These are phyloP conservation scores for Drosophila atripex DNA, from an alignment of 2,888 invertebrate genomes.

Conservation along the genomic window DNA sequence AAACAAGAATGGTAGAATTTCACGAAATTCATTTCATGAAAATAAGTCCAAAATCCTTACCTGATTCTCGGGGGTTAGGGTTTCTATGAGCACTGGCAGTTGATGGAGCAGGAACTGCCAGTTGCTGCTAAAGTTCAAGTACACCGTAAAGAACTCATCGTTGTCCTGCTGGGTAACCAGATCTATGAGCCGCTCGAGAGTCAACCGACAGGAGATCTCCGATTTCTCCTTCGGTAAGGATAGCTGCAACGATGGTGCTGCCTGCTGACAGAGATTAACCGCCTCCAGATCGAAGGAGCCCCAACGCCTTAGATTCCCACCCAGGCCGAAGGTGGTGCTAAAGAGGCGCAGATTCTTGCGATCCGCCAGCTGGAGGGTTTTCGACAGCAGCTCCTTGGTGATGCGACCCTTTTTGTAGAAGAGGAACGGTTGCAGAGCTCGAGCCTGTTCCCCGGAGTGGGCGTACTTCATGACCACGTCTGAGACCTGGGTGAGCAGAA, in stretches of 20 bases:
- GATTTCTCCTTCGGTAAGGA: conserved; percentile 40
- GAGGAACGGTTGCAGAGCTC: conserved; percentile 79
- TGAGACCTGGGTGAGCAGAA: conserved; percentile 81
- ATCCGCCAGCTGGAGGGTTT: conserved; percentile 55
- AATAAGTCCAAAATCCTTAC: conserved; percentile 50
- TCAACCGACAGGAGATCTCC: conserved; percentile 72
- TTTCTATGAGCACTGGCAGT: conserved; percentile 81
- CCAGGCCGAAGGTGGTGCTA: conserved; percentile 66
- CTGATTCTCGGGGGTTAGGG: conserved; percentile 76
- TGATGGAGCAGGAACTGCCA: conserved; percentile 68
- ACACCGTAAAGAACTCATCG: conserved; percentile 78
- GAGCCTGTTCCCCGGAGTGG: conserved; percentile 74
- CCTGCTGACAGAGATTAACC: conserved; percentile 75
- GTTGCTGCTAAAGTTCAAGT: conserved; percentile 79
- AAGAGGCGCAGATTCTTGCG: conserved; percentile 59
- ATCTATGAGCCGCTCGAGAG: conserved; percentile 80
- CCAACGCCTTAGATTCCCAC: conserved; percentile 76
- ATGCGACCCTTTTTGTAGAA: conserved; percentile 81
- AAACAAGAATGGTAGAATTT: neutral
- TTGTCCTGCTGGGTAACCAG: conserved; percentile 65
- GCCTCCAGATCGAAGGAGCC: conserved; percentile 70
- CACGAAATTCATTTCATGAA: too few species aligned
- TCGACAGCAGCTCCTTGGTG: conserved; percentile 64
- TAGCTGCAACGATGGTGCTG: conserved; percentile 45
- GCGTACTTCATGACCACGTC: conserved; percentile 80